Percentiles rank a stretch among this genome's conserved stretches.
phyloP scores from a whole-genome alignment of 2,888 invertebrate species.

The Calliphora vomitoria region DNA sequence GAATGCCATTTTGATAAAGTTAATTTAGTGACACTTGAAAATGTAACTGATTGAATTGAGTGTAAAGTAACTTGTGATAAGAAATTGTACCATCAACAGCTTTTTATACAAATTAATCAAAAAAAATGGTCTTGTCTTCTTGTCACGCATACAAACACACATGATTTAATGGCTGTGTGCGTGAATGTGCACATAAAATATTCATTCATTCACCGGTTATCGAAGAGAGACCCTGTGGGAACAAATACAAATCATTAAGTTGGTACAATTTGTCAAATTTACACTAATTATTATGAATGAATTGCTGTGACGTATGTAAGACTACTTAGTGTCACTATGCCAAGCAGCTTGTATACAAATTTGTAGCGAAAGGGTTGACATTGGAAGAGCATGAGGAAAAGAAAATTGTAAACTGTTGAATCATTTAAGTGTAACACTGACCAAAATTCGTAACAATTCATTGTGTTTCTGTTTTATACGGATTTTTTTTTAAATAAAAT shows the following conservation, averaged over 20 bases:
- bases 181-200: neutral
- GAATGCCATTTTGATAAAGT: conserved; percentile 67
- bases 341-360: conserved; percentile 1
- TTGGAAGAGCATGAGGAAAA: conserved; percentile 50
- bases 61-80: conserved; percentile 61
- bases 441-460: neutral
- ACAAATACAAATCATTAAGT: neutral
- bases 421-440: conserved; percentile 50
- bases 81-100: conserved; percentile 42
- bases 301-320: conserved; percentile 47
- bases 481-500: conserved; percentile 21
- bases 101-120: conserved; percentile 61
- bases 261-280: conserved; percentile 22
- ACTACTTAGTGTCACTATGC: neutral
- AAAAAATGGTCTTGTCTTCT: conserved; percentile 19
- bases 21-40: conserved; percentile 55
- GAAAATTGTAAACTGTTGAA: conserved; percentile 40
- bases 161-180: neutral
- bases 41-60: conserved; percentile 59
- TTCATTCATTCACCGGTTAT: conserved; percentile 15
- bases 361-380: conserved; percentile 55
- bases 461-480: conserved; percentile 2
- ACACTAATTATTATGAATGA: conserved; percentile 61
- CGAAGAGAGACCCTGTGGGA: neutral
- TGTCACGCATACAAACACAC: neutral